Conservation (phyloP, 2,113 vertebrate species). For the Brienomyrus longianalis region DNA sequence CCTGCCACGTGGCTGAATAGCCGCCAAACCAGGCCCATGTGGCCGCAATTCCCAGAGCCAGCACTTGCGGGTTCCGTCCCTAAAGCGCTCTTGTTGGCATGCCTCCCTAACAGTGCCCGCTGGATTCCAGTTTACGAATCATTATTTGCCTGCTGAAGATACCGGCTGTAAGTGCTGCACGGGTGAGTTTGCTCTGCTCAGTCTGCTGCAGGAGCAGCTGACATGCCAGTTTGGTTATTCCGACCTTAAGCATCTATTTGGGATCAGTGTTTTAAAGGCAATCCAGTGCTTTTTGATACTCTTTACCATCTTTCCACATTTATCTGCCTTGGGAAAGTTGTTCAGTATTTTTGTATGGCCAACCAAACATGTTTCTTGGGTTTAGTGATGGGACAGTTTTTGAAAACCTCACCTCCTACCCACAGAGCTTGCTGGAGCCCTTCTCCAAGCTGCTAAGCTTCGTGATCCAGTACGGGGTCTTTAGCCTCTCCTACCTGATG, state of each 20-base stretch:
- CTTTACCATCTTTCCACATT: not conserved
- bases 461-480: constrained; percentile 91
- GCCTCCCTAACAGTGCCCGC: constrained; percentile 71
- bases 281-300: not conserved
- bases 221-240: not conserved
- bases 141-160: constrained; percentile 98
- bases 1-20: not conserved
- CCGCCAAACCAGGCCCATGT: not conserved
- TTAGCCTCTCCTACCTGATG: constrained; percentile 90
- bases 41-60: not conserved
- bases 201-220: not conserved
- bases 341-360: not conserved
- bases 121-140: constrained; percentile 93
- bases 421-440: constrained; percentile 90
- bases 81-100: constrained; percentile 20
- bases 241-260: not conserved
- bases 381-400: not conserved
- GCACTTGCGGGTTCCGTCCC: not conserved
- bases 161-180: constrained; percentile 82
- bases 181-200: constrained; percentile 66
- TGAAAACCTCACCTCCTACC: not conserved
- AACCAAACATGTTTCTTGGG: not conserved
- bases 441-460: constrained; percentile 96
- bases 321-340: not conserved
- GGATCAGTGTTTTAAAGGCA: not conserved